These are phyloP conservation scores for Clinocottus analis DNA, from an alignment of 2,113 vertebrate species.

Conservation along the genomic window DNA sequence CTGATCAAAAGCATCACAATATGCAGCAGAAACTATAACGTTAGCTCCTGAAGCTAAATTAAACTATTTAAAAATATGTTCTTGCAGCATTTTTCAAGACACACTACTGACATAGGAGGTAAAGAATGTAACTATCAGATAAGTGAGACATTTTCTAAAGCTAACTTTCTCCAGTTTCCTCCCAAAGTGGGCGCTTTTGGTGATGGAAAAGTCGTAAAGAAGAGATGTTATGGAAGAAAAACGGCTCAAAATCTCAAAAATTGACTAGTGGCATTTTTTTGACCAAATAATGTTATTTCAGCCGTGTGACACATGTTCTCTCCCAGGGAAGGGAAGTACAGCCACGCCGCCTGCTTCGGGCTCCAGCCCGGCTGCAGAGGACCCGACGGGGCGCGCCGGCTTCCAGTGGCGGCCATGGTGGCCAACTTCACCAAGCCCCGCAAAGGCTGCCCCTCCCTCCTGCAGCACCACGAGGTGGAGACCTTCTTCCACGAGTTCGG, in stretches of 20 bases:
- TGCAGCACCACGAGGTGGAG: conserved; percentile 97
- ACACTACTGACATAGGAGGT: accelerated
- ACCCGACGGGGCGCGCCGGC: conserved; percentile 86
- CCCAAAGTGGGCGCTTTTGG: too few species aligned
- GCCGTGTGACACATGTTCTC: conserved; percentile 20
- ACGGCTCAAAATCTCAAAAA: too few species aligned
- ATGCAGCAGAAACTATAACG: too few species aligned
- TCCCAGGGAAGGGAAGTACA: conserved; percentile 93
- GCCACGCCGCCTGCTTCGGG: conserved; percentile 93
- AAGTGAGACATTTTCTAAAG: too few species aligned
- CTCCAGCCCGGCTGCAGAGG: conserved; percentile 91
- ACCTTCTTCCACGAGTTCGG: conserved; percentile 98
- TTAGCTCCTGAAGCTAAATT: too few species aligned
- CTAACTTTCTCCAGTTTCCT: too few species aligned
- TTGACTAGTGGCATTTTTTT: too few species aligned
- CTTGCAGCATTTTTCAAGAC: not conserved
- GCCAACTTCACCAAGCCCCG: conserved; percentile 96
- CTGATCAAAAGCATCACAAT: too few species aligned
- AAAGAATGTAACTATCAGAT: not conserved
- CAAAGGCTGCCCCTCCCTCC: conserved; percentile 85
- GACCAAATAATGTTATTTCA: not conserved
- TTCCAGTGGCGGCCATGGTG: conserved; percentile 94
- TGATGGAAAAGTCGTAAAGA: too few species aligned
- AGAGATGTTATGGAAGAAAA: too few species aligned
- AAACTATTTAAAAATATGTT: not conserved